Evolutionary conservation across 2,113 vertebrate species (phyloP).

Genomic region (Theropithecus gelada): DNA sequence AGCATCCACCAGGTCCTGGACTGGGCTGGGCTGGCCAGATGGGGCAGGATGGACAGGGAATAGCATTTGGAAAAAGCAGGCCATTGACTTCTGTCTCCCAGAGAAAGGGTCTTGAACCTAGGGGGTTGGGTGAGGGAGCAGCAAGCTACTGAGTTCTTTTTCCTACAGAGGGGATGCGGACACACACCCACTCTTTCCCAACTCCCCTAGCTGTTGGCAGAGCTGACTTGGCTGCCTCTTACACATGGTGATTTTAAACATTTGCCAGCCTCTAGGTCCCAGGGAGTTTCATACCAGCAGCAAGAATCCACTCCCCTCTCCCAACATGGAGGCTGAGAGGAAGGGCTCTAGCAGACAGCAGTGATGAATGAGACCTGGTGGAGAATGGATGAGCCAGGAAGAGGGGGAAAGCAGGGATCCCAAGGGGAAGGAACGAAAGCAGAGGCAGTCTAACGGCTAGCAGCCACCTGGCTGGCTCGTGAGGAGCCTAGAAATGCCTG

Average conservation of each 20-base stretch:
- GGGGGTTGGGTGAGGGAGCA: neutral
- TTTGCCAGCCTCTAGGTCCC: slow-evolving; percentile 30
- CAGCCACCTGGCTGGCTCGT: neutral
- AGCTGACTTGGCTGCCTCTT: slow-evolving; percentile 42
- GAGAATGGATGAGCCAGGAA: neutral
- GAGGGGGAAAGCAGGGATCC: neutral
- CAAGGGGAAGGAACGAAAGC: neutral
- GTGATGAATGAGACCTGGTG: neutral
- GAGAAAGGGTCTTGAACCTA: neutral
- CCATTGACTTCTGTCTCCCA: neutral
- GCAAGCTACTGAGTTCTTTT: neutral
- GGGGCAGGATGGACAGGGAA: neutral
- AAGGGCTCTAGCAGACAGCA: neutral
- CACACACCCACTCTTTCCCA: neutral
- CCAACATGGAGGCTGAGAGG: neutral
- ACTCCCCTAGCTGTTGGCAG: neutral
- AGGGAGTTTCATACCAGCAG: neutral
- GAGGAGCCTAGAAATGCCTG: neutral
- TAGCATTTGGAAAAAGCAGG: neutral
- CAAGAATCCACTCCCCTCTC: neutral
- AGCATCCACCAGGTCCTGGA: neutral
- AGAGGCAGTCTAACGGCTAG: neutral
- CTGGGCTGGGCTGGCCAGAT: neutral
- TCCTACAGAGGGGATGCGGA: neutral
- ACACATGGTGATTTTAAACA: neutral